phyloP scores from a whole-genome alignment of 2,113 vertebrate genomes.

The Brachirus orientalis region DNA sequence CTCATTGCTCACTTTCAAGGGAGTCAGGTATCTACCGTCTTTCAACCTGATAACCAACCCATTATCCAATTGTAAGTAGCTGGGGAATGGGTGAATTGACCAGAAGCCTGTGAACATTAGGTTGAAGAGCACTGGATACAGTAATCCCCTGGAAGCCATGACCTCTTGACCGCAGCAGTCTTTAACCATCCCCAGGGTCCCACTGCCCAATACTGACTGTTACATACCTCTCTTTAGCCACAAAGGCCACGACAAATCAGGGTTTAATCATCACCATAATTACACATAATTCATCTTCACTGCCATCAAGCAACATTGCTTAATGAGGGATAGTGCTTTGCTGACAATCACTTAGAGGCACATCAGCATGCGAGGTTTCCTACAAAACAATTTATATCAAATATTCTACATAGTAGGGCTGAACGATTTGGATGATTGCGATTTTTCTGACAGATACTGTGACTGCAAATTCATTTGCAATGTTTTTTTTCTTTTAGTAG shows the following conservation, averaged over 20 bases:
- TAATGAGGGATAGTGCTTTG: constrained; percentile 76
- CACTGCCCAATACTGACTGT: constrained; percentile 54
- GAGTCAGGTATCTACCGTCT: constrained; percentile 58
- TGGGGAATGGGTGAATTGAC: constrained; percentile 73
- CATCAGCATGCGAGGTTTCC: constrained; percentile 41
- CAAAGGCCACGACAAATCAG: constrained; percentile 68
- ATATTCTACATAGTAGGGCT: background rate
- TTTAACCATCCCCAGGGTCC: constrained; percentile 74
- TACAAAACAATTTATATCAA: constrained; percentile 4
- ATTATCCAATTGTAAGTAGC: constrained; percentile 66
- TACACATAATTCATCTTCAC: constrained; percentile 82
- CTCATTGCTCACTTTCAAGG: constrained; percentile 36
- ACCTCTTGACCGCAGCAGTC: constrained; percentile 77
- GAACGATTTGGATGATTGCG: no score
- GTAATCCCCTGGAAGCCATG: constrained; percentile 78
- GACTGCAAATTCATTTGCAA: no score
- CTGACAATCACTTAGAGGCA: constrained; percentile 70
- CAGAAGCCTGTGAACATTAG: constrained; percentile 72
- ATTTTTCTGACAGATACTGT: no score
- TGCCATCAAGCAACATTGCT: constrained; percentile 72
- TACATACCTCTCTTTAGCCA: constrained; percentile 74
- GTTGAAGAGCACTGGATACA: constrained; percentile 76
- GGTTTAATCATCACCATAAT: constrained; percentile 80
- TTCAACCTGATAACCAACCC: constrained; percentile 61
- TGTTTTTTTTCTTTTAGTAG: no score